Percentiles rank a stretch among this genome's conserved stretches.
phyloP scores from a whole-genome alignment of 2,113 vertebrate species.

The Smithornis capensis region DNA sequence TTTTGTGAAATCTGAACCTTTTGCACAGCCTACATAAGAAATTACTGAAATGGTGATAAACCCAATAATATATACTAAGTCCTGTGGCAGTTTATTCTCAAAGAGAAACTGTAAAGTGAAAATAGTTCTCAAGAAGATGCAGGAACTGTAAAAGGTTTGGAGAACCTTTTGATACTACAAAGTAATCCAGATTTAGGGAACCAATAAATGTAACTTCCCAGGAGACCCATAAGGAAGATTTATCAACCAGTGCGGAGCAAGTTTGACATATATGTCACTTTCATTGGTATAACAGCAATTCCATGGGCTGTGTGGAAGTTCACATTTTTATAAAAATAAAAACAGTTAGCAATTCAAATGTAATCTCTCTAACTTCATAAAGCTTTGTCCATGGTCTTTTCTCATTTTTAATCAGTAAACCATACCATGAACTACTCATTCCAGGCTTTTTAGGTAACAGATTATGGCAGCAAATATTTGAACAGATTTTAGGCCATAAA shows the following conservation, averaged over 20 bases:
- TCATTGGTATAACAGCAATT: neutral
- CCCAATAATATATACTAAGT: neutral
- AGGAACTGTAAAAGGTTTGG: neutral
- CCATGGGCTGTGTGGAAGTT: neutral
- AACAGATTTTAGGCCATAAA: neutral
- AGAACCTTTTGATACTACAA: neutral
- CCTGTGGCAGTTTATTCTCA: neutral
- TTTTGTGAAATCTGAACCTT: neutral
- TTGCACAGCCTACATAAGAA: neutral
- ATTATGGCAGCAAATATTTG: neutral
- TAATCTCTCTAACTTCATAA: neutral
- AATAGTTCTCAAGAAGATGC: neutral
- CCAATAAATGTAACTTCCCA: neutral
- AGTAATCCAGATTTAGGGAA: neutral
- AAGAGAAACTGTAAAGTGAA: neutral
- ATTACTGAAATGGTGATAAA: neutral
- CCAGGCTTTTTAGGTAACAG: neutral
- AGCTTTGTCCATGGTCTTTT: neutral
- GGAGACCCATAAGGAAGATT: neutral
- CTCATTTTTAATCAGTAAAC: neutral
- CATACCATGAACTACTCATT: neutral
- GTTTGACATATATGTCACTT: neutral
- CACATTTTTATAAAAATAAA: neutral
- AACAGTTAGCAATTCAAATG: neutral
- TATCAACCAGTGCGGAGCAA: neutral